phyloP scores from a whole-genome alignment of 2,113 vertebrate species.

The Antidorcas marsupialis region DNA sequence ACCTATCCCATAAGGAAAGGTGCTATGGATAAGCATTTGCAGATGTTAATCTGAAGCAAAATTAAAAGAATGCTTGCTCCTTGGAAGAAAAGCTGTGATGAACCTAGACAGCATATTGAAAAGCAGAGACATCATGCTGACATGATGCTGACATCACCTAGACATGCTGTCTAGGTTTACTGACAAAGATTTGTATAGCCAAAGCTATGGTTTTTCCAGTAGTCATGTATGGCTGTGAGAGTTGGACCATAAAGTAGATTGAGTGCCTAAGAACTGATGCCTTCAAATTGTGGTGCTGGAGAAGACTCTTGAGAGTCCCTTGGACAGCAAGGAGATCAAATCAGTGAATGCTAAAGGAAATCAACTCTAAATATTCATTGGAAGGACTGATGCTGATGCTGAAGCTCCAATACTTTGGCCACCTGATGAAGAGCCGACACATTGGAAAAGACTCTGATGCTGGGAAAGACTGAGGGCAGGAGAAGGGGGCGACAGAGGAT shows the following conservation, averaged over 20 bases:
- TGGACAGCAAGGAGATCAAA: not conserved
- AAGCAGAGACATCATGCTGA: not conserved
- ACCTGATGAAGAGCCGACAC: not conserved
- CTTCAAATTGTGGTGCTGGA: not conserved
- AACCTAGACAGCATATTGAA: not conserved
- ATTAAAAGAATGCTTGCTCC: not conserved
- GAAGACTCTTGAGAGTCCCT: not conserved
- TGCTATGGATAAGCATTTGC: not conserved
- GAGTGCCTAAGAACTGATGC: not conserved
- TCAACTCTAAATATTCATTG: not conserved
- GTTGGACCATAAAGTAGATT: not conserved
- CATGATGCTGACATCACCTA: not conserved
- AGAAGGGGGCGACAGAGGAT: not conserved
- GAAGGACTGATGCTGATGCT: not conserved
- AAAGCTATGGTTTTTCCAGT: not conserved
- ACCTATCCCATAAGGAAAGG: not conserved
- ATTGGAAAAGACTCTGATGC: not conserved
- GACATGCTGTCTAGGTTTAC: not conserved
- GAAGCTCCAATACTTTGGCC: not conserved
- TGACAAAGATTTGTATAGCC: not conserved
- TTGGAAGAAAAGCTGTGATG: not conserved
- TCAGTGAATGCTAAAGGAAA: not conserved
- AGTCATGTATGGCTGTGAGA: not conserved
- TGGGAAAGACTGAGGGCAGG: not conserved
- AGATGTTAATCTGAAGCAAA: not conserved